Conservation (phyloP, 2,113 vertebrate species). For the Rhinolophus sinicus region DNA sequence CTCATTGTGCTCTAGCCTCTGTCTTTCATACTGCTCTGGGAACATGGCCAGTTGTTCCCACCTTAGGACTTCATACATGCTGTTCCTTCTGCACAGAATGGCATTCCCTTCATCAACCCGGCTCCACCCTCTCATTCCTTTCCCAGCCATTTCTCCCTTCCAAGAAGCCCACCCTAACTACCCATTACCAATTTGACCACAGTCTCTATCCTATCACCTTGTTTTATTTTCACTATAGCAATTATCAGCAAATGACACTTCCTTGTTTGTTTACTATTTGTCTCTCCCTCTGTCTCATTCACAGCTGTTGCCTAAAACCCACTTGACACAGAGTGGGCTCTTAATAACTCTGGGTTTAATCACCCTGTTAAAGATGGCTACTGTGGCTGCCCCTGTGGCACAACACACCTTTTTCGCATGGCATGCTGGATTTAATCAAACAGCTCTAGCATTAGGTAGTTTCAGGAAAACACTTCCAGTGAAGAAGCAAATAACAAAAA, state of each 20-base stretch:
- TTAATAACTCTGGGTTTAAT: neutral
- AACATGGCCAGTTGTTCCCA: neutral
- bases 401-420: neutral
- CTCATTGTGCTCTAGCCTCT: neutral
- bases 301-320: neutral
- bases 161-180: neutral
- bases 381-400: neutral
- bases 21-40: neutral
- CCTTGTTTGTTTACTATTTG: neutral
- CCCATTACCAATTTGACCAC: neutral
- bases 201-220: neutral
- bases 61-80: neutral
- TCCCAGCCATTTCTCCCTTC: neutral
- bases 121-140: neutral
- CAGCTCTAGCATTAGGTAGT: neutral
- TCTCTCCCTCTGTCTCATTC: neutral
- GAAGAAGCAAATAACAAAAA: slow-evolving; percentile 20
- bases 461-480: neutral
- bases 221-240: neutral
- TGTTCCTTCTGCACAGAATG: neutral
- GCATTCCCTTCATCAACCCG: neutral
- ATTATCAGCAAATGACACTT: neutral
- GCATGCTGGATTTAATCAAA: neutral
- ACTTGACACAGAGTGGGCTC: neutral
- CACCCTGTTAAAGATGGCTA: neutral